Percentiles rank a stretch among this genome's conserved stretches.
phyloP scores from a whole-genome alignment of 2,797 vertebrate species.

The Anas acuta region DNA sequence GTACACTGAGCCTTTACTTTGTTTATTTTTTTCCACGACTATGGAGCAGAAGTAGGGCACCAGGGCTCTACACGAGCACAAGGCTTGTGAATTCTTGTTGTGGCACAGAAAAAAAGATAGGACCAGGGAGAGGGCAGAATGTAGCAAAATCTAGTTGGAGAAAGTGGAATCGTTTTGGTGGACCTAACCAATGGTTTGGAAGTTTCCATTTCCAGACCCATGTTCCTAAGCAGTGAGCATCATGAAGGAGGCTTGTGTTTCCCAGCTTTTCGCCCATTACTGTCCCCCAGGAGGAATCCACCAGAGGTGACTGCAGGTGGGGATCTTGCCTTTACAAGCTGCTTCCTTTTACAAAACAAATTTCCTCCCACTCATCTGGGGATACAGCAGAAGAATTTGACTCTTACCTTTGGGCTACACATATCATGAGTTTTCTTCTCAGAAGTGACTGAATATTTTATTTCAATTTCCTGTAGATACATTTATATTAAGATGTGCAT shows the following conservation, averaged over 20 bases:
- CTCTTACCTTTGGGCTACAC: not conserved
- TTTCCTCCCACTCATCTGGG: not conserved
- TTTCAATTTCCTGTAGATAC: not conserved
- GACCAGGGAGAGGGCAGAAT: rapidly evolving
- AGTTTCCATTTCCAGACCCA: not conserved
- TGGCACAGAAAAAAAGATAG: not conserved
- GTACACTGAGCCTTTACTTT: not conserved
- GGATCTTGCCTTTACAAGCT: not conserved
- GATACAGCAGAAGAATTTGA: not conserved
- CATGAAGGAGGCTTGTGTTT: not conserved
- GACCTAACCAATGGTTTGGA: not conserved
- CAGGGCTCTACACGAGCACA: not conserved
- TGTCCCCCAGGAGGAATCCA: not conserved
- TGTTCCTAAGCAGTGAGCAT: not conserved
- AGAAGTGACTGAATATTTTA: not conserved
- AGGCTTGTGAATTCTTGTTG: not conserved
- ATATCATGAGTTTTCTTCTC: not conserved
- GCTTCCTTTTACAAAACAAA: not conserved
- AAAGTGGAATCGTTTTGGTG: rapidly evolving
- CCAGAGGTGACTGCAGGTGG: not conserved
- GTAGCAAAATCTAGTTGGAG: not conserved
- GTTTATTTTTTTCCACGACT: not conserved
- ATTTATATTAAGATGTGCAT: not conserved
- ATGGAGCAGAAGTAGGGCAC: rapidly evolving
- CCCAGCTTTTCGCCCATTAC: not conserved